These are phyloP conservation scores for Cyphomyrus plagiostoma DNA, from an alignment of 2,113 vertebrate genomes.

Conservation along the genomic window DNA sequence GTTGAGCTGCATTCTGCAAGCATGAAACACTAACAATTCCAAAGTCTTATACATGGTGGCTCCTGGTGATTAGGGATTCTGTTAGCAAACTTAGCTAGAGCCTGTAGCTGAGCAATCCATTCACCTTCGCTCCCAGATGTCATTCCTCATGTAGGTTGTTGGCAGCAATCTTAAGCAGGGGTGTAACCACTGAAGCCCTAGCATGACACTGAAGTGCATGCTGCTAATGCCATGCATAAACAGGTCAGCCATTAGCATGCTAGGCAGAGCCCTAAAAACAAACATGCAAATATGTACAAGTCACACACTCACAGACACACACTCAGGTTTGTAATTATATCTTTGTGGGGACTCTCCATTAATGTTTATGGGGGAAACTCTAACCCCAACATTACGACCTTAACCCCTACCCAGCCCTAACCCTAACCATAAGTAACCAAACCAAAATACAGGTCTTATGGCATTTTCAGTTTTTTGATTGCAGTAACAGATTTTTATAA, in stretches of 20 bases:
- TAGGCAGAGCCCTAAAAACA: slow-evolving; percentile 3
- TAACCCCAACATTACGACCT: too few species aligned
- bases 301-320: slow-evolving; percentile 20
- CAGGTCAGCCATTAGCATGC: not conserved
- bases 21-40: not conserved
- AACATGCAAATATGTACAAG: not conserved
- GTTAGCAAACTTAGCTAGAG: not conserved
- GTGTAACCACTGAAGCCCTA: not conserved
- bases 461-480: too few species aligned
- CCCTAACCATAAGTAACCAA: too few species aligned
- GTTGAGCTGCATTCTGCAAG: not conserved
- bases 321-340: not conserved
- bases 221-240: not conserved
- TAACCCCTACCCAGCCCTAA: too few species aligned
- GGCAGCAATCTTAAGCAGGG: slow-evolving; percentile 10
- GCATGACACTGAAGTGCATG: not conserved
- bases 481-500: too few species aligned
- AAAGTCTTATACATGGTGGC: not conserved
- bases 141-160: not conserved
- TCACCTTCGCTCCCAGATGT: slow-evolving; percentile 3
- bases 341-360: too few species aligned
- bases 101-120: not conserved
- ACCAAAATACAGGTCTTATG: too few species aligned
- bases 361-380: too few species aligned
- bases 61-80: not conserved